These are phyloP conservation scores for Poeciliopsis retropinna DNA, from an alignment of 2,113 vertebrate species.

Conservation along the genomic window DNA sequence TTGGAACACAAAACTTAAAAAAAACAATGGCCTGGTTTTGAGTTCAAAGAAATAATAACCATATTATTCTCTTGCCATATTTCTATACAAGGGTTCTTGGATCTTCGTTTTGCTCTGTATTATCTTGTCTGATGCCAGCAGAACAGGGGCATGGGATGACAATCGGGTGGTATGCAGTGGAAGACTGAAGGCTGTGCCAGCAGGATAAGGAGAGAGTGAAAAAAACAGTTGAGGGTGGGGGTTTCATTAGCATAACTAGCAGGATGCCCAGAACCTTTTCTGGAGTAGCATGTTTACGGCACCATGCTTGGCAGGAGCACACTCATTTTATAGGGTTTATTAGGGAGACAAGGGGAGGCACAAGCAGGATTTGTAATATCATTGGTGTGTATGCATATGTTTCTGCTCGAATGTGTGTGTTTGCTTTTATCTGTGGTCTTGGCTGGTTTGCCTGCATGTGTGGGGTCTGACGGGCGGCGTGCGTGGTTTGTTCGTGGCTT, in stretches of 20 bases:
- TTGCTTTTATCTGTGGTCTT: constrained; percentile 55
- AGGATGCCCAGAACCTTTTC: constrained; percentile 92
- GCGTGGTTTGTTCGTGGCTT: constrained; percentile 59
- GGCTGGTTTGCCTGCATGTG: constrained; percentile 65
- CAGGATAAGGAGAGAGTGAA: constrained; percentile 72
- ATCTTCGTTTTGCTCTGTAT: constrained; percentile 75
- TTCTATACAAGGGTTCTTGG: constrained; percentile 71
- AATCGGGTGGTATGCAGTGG: constrained; percentile 69
- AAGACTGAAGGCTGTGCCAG: constrained; percentile 78
- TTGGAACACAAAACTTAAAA: constrained; percentile 72
- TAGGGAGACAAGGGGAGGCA: constrained; percentile 79
- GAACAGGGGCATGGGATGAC: constrained; percentile 77
- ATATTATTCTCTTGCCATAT: constrained; percentile 76
- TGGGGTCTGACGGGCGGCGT: constrained; percentile 63
- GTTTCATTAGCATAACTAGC: constrained; percentile 97
- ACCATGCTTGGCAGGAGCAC: constrained; percentile 86
- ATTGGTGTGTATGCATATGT: constrained; percentile 31
- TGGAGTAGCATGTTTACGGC: constrained; percentile 90
- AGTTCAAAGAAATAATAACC: constrained; percentile 78
- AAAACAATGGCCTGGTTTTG: constrained; percentile 76
- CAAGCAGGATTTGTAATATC: constrained; percentile 73
- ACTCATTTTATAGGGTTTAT: constrained; percentile 88
- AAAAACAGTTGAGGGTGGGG: constrained; percentile 78
- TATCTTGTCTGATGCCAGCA: constrained; percentile 77
- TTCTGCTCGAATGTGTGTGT: constrained; percentile 19